These are phyloP conservation scores for Sacculina carcini DNA, from an alignment of 2,888 invertebrate species.

Conservation along the genomic window DNA sequence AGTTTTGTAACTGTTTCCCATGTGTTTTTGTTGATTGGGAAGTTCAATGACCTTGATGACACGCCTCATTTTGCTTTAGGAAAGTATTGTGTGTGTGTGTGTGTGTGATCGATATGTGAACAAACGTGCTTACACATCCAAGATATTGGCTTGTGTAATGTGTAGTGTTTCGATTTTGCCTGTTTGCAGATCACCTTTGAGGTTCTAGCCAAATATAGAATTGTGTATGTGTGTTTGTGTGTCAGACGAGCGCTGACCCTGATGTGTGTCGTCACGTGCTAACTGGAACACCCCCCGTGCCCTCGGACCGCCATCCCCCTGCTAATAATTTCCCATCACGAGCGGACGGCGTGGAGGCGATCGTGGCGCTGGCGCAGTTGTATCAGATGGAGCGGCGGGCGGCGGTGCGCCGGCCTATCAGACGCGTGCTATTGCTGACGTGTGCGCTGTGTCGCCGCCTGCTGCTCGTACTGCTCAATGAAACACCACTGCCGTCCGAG, in stretches of 20 bases:
- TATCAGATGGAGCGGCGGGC: conserved; percentile 87
- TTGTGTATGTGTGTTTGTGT: conserved; percentile 14
- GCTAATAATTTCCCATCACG: too few relatives aligned
- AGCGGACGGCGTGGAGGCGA: conserved; percentile 42
- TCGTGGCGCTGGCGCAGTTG: conserved; percentile 49
- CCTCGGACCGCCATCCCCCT: too few relatives aligned
- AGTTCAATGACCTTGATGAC: too few relatives aligned
- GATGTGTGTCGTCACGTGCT: conserved; percentile 61
- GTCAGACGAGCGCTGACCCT: conserved; percentile 69
- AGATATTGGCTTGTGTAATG: neutral
- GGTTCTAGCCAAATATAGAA: neutral
- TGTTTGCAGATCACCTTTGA: neutral
- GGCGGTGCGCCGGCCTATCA: conserved; percentile 50
- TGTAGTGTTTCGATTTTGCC: neutral
- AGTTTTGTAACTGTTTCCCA: too few relatives aligned
- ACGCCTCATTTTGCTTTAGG: too few relatives aligned
- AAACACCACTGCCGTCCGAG: conserved; percentile 72
- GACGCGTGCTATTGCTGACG: conserved; percentile 31
- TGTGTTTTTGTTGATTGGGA: too few relatives aligned
- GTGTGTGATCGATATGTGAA: too few relatives aligned
- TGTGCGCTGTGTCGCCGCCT: conserved; percentile 58
- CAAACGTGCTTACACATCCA: too few relatives aligned
- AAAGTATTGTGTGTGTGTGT: too few relatives aligned
- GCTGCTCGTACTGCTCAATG: conserved; percentile 50
- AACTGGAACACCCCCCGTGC: too few relatives aligned